phyloP scores from a whole-genome alignment of 2,113 vertebrate genomes.

The Edolisoma coerulescens region DNA sequence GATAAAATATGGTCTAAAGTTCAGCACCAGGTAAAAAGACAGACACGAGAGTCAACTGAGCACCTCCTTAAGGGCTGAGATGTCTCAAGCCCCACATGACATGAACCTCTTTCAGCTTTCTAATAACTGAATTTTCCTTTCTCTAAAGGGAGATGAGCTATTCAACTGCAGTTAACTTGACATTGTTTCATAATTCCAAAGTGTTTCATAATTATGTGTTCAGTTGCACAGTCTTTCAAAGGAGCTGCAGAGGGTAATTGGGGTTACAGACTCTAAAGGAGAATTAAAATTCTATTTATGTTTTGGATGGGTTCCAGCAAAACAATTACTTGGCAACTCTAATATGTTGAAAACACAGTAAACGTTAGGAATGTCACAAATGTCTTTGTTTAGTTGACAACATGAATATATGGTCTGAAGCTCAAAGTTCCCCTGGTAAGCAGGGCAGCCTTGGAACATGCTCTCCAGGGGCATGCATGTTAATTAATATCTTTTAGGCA shows the following conservation, averaged over 20 bases:
- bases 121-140: neutral
- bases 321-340: neutral
- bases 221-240: conserved; percentile 15
- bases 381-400: neutral
- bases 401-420: neutral
- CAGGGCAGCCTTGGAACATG: neutral
- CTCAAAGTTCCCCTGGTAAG: neutral
- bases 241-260: conserved; percentile 33
- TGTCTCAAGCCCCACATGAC: neutral
- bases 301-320: conserved; percentile 19
- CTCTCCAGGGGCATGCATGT: neutral
- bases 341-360: neutral
- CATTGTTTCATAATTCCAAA: neutral
- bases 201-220: conserved; percentile 19
- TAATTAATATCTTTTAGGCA: neutral
- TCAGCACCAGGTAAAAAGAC: neutral
- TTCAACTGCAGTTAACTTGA: conserved; percentile 15
- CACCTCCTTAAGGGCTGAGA: neutral
- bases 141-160: neutral
- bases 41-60: neutral
- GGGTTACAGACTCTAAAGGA: conserved; percentile 26
- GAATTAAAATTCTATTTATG: conserved; percentile 42
- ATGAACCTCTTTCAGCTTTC: neutral
- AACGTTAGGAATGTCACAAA: conserved; percentile 6
- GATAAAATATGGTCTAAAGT: neutral